These are phyloP conservation scores for Cantharis rustica DNA, from an alignment of 2,888 invertebrate species.

Conservation along the genomic window DNA sequence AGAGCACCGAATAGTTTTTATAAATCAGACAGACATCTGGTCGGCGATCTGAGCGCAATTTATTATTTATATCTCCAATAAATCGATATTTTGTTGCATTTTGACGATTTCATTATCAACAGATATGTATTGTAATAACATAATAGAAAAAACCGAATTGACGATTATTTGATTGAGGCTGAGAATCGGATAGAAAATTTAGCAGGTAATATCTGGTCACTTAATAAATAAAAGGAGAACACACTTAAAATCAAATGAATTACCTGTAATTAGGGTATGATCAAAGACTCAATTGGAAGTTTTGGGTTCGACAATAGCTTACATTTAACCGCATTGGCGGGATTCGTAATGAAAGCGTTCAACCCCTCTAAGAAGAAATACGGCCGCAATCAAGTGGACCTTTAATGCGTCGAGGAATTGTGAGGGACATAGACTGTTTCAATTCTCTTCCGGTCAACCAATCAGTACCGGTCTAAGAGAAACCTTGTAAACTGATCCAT, in stretches of 20 bases:
- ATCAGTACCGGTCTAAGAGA: conserved; percentile 46
- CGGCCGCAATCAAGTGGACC: conserved; percentile 55
- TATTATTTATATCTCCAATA: neutral
- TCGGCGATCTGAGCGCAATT: neutral
- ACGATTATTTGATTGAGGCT: neutral
- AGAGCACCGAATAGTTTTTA: neutral
- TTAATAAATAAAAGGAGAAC: conserved; percentile 27
- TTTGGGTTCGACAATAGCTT: conserved; percentile 51
- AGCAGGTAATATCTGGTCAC: conserved; percentile 10
- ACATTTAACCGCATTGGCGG: conserved; percentile 51
- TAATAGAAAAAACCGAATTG: neutral
- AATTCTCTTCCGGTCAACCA: conserved; percentile 51
- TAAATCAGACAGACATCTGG: neutral
- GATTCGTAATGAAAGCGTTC: conserved; percentile 51
- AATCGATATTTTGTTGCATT: neutral
- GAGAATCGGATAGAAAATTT: neutral
- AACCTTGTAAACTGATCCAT: conserved; percentile 42
- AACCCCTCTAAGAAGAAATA: conserved; percentile 52
- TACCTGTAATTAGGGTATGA: conserved; percentile 49
- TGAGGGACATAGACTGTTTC: conserved; percentile 52
- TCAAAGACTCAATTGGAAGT: conserved; percentile 50
- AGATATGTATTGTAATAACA: neutral
- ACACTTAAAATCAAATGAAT: conserved; percentile 42
- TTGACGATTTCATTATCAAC: neutral
- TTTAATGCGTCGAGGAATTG: conserved; percentile 53